Conservation (phyloP, 2,888 invertebrate species). For the Lacanobia oleracea region DNA sequence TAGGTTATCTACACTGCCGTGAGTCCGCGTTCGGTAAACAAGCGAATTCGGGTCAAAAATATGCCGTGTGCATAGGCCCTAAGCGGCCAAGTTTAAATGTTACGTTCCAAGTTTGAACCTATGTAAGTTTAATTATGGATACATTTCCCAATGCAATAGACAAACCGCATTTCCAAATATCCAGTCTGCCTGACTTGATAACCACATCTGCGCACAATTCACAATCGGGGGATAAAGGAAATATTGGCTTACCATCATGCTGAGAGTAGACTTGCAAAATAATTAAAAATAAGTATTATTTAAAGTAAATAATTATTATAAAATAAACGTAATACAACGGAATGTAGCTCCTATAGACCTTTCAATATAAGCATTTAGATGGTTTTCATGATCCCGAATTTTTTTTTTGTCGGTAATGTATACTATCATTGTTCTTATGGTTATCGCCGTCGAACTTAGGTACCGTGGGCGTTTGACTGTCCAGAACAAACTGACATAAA, state of each 20-base stretch:
- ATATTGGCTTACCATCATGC: background rate
- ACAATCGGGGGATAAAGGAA: background rate
- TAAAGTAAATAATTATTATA: no score
- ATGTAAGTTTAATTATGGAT: background rate
- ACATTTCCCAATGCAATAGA: background rate
- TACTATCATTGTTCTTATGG: background rate
- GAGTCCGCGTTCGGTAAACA: no score
- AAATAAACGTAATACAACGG: no score
- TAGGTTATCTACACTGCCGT: no score
- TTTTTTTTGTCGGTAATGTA: background rate
- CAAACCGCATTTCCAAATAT: background rate
- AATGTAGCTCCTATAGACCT: no score
- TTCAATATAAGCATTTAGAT: background rate
- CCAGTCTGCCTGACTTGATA: no score
- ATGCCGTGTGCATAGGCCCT: no score
- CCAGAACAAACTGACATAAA: background rate
- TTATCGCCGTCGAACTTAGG: background rate
- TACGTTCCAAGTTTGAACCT: no score
- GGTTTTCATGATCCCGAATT: background rate
- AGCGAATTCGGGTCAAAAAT: no score
- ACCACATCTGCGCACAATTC: background rate
- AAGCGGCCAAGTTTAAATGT: no score
- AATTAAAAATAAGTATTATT: no score
- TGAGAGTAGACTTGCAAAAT: background rate
- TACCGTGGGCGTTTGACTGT: background rate